Base-by-base conservation (phyloP, 2,797 vertebrate species). In the Gadopsis bispinosus region DNA sequence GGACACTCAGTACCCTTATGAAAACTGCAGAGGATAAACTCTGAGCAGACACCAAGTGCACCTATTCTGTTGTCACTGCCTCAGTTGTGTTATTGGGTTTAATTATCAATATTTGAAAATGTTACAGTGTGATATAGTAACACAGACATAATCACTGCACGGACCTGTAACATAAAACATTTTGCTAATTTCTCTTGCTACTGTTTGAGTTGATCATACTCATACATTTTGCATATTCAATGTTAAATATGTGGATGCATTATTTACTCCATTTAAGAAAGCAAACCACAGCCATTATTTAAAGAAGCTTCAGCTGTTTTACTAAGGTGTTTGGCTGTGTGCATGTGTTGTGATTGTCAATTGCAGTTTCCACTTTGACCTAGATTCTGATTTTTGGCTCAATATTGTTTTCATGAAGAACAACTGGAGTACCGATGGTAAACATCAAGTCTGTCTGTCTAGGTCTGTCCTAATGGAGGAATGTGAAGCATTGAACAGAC, bases 401-500 rank as follows among this genome's bases (percentile, higher is more conserved):
- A 39, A 43, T 70, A 50, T 14, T 17, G 75, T 33, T 63, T 70
- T 12, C 58, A 80, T 80, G 43, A 74, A 78, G 72, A 75, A 77
- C 70, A 82, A 80, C 61, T 67, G 58, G n/a, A 22, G 61, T 29
- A 14, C 50, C 33, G 5, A 56, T 53, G 37, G 48, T 60, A 67
- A 71, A 62, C n/a, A 53, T 43, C 6, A 7, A 2, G 20, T 87
- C 29, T 63, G 17, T 70, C 39, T 60, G 4, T 73, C 63, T 89
- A 98, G 97, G 88, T 93, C 84, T 53, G 61, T 96, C 79, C 84
- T 98, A 22, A 87, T 83, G 3, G 92, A 95, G 29, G 96, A 98
- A 80, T 96, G 93, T 86, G 86, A 70, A 19, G 77, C 62, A 0
- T 72, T 98, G 84, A 94, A 93, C 66, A 91, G 58, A 61, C 89